Base-by-base conservation (phyloP, 2,797 vertebrate genomes). In the Sebastes hubbsi region DNA sequence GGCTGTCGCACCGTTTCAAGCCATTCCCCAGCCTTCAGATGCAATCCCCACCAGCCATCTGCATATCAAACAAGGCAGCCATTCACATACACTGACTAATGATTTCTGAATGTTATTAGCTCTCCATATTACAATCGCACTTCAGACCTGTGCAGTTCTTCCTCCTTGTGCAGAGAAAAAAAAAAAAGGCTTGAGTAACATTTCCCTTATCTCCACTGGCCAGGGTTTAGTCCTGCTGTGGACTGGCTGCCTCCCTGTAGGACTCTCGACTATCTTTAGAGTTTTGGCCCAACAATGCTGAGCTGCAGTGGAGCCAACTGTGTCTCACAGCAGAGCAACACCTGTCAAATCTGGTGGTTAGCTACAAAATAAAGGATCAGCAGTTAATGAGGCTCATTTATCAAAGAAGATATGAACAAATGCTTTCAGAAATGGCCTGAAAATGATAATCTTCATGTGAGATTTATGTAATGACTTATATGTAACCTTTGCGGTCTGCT, bases 11-110 rank as follows among this genome's bases (percentile, higher is more conserved):
- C 9, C 42, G 63, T 16, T 87, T 87, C 72, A 66, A 24, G 82
- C 62, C 59, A 13, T 61, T 62, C 81, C 75, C 56, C 78, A 55
- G 85, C 73, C 71, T 83, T 85, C 83, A 72, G 49, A 89, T 72
- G 55, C 83, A 75, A 80, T 77, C 84, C 75, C 65, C 77, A 75
- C 12, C 84, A 77, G 63, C 81, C 86, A 79, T 75, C 84, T 85
- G 87, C 87, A 88, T 87, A 93, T 90, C 87, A 89, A 90, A 94
- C 86, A 82, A 82, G 84, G 87, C 91, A 89, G 87, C 89, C 82
- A 83, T 80, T 87, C 82, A 80, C 75, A 77, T 12, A 59, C 78
- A 67, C 81, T 66, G 87, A 91, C 86, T 90, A 91, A 92, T 84
- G 73, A 84, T 79, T 89, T 64, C 34, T 73, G 80, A 87, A 81